These are phyloP conservation scores for Aspidiotus destructor DNA, from an alignment of 2,888 invertebrate genomes.

Conservation along the genomic window DNA sequence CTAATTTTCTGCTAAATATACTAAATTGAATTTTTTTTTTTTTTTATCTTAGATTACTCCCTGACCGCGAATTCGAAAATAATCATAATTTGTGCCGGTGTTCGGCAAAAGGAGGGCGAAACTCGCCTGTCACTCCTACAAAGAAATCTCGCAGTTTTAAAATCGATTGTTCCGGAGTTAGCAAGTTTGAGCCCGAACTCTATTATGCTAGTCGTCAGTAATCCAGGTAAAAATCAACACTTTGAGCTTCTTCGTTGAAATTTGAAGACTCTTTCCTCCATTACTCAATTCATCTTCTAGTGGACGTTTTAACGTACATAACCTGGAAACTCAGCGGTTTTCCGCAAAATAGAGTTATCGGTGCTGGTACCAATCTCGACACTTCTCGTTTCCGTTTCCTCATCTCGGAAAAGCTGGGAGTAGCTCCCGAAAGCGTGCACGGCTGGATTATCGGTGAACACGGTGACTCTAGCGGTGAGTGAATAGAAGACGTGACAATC, in stretches of 20 bases:
- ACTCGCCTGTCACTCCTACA: slow-evolving; percentile 77
- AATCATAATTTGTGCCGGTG: slow-evolving; percentile 85
- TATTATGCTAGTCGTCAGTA: slow-evolving; percentile 75
- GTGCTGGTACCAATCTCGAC: slow-evolving; percentile 87
- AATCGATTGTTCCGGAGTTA: slow-evolving; percentile 70
- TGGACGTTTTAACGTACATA: slow-evolving; percentile 84
- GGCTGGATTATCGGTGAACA: slow-evolving; percentile 93
- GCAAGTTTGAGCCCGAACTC: slow-evolving; percentile 77
- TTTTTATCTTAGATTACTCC: background rate
- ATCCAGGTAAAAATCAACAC: slow-evolving; percentile 50
- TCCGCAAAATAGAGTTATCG: slow-evolving; percentile 76
- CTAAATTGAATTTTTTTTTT: no score
- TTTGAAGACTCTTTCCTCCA: background rate
- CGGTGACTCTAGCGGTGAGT: slow-evolving; percentile 72
- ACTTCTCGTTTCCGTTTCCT: slow-evolving; percentile 83
- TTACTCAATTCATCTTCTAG: slow-evolving; percentile 42
- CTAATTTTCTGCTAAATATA: no score
- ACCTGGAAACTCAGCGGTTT: slow-evolving; percentile 91
- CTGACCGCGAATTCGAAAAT: slow-evolving; percentile 68
- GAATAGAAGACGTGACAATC: background rate
- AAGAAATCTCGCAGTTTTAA: slow-evolving; percentile 80
- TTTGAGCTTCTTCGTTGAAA: background rate
- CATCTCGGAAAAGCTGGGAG: slow-evolving; percentile 67
- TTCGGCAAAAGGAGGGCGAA: slow-evolving; percentile 81
- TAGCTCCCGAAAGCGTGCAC: slow-evolving; percentile 76